A percentile compares a stretch with the other conserved stretches of the same genome.
Conservation (phyloP, 2,888 invertebrate genomes). For the Bhutanitis thaidina region DNA sequence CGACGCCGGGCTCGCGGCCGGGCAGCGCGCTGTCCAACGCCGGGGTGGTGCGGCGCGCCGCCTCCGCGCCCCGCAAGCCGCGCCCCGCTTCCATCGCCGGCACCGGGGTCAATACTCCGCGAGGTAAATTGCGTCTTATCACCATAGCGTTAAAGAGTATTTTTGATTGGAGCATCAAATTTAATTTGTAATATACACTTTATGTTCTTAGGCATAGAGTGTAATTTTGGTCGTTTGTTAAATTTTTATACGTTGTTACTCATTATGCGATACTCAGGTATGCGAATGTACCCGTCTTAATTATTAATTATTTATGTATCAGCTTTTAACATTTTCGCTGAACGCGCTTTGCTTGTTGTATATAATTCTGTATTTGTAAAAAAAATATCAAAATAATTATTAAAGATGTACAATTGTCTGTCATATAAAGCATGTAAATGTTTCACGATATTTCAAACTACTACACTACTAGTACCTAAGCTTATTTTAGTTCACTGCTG, state of each 20-base stretch:
- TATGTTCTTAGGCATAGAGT: slow-evolving; percentile 1
- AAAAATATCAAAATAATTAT: neutral
- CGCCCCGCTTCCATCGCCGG: slow-evolving; percentile 91
- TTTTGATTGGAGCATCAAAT: too few species aligned
- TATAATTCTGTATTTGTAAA: neutral
- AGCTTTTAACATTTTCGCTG: slow-evolving; percentile 5
- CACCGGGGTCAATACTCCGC: slow-evolving; percentile 86
- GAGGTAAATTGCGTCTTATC: slow-evolving; percentile 44
- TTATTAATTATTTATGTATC: neutral
- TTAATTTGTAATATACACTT: slow-evolving; percentile 14
- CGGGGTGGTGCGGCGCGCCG: slow-evolving; percentile 83
- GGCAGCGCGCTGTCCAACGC: slow-evolving; percentile 89
- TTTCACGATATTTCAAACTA: neutral
- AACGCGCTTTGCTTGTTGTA: slow-evolving; percentile 16
- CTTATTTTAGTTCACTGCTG: too few species aligned
- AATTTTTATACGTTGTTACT: neutral
- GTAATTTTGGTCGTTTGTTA: neutral
- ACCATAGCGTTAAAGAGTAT: neutral
- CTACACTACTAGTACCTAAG: too few species aligned
- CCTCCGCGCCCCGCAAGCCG: slow-evolving; percentile 83
- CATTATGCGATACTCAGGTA: too few species aligned
- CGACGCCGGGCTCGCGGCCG: slow-evolving; percentile 89
- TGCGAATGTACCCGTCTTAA: neutral
- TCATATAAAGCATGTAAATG: neutral
- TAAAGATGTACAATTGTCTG: too few species aligned